Conservation (phyloP, 2,797 vertebrate genomes). For the Ptychadena robeensis region DNA sequence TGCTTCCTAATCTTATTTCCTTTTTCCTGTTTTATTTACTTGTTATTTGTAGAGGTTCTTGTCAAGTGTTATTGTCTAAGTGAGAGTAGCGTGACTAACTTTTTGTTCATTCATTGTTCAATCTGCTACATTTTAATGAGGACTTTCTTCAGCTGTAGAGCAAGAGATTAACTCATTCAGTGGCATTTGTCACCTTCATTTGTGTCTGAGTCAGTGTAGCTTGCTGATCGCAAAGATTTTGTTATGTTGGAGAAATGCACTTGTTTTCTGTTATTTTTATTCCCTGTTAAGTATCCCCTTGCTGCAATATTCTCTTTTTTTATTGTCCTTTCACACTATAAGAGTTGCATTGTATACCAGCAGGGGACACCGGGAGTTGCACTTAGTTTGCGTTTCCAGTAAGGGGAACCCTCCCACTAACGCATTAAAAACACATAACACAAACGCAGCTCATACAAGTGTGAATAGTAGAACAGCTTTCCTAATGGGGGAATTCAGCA, state of each 20-base stretch:
- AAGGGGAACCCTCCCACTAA: too few relatives aligned
- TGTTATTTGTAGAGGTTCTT: slow-evolving; percentile 67
- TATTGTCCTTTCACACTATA: too few relatives aligned
- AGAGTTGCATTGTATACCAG: too few relatives aligned
- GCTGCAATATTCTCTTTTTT: too few relatives aligned
- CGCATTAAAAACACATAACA: too few relatives aligned
- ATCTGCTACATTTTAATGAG: slow-evolving; percentile 12
- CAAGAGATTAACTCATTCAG: slow-evolving; percentile 1
- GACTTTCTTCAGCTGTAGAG: slow-evolving; percentile 12
- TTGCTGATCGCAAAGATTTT: neutral
- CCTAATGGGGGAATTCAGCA: too few relatives aligned
- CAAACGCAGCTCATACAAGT: too few relatives aligned
- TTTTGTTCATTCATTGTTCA: slow-evolving; percentile 5
- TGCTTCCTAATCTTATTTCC: slow-evolving; percentile 34
- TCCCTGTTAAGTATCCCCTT: too few relatives aligned
- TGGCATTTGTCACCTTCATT: neutral
- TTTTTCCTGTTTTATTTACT: slow-evolving; percentile 52
- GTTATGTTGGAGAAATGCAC: neutral
- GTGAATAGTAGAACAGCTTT: too few relatives aligned
- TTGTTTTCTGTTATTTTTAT: neutral
- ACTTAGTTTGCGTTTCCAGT: too few relatives aligned
- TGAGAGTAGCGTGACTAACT: slow-evolving; percentile 21
- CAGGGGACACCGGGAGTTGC: too few relatives aligned
- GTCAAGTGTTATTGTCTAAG: slow-evolving; percentile 12
- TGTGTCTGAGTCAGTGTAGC: neutral